Evolutionary conservation across 1,140 invertebrate genomes (phyloP).

Genomic region (Pseudomyrmex sp.): DNA sequence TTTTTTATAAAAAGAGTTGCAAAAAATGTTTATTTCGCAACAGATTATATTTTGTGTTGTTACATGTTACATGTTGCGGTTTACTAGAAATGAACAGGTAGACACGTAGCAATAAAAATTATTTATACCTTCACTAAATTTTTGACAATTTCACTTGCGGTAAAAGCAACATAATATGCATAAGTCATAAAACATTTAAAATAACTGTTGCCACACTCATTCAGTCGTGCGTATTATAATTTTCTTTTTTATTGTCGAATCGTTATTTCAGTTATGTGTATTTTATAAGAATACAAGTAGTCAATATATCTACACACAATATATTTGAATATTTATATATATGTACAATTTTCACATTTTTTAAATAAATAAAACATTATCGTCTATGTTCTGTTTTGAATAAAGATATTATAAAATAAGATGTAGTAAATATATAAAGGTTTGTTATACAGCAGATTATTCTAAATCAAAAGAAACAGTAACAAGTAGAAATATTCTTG

Average conservation of each 20-base stretch:
- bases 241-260: neutral
- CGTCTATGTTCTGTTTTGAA: too few species aligned
- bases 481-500: conserved; percentile 6
- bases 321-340: neutral
- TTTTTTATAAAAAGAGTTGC: too few species aligned
- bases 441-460: neutral
- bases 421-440: neutral
- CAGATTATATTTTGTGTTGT: too few species aligned
- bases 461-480: neutral
- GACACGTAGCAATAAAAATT: neutral
- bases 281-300: neutral
- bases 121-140: neutral
- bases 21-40: too few species aligned
- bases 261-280: neutral
- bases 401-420: too few species aligned
- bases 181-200: neutral
- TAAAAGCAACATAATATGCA: neutral
- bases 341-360: too few species aligned
- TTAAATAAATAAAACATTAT: too few species aligned
- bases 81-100: too few species aligned
- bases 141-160: neutral
- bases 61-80: too few species aligned
- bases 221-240: neutral
- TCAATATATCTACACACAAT: too few species aligned
- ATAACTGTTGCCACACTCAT: neutral